Evolutionary conservation across 1,140 invertebrate genomes (phyloP).

Genomic region (Hycleus cichorii): DNA sequence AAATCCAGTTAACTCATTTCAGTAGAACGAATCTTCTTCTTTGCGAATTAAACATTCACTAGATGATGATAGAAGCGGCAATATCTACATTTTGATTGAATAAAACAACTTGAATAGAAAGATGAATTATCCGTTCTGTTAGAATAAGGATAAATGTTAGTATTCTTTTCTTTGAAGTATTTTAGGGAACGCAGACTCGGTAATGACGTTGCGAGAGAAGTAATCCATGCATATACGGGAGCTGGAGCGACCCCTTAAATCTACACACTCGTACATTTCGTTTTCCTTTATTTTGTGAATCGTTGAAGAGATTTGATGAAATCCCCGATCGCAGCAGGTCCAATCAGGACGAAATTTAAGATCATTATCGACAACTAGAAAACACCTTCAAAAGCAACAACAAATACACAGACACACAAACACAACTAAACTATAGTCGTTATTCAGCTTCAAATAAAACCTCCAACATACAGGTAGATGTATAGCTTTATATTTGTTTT

Average conservation of each 20-base stretch:
- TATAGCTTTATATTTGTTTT: too few relatives aligned
- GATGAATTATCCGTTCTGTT: neutral
- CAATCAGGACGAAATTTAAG: conserved; percentile 15
- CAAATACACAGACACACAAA: too few relatives aligned
- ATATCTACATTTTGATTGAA: neutral
- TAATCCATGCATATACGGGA: conserved; percentile 24
- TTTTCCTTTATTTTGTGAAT: conserved; percentile 23
- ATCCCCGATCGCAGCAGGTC: conserved; percentile 6
- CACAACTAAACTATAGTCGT: too few relatives aligned
- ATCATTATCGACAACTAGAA: conserved; percentile 15
- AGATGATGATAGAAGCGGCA: conserved; percentile 14
- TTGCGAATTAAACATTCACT: conserved; percentile 25
- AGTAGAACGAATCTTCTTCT: conserved; percentile 21
- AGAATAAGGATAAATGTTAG: neutral
- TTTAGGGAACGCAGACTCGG: conserved; percentile 15
- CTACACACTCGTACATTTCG: neutral
- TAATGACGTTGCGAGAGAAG: conserved; percentile 19
- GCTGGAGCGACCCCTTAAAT: conserved; percentile 14
- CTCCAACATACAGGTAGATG: too few relatives aligned
- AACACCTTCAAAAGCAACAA: conserved; percentile 8
- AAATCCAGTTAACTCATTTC: conserved; percentile 31
- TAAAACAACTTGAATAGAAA: neutral
- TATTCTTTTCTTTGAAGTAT: conserved; percentile 24
- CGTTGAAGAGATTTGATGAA: conserved; percentile 23
- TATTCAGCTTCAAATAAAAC: too few relatives aligned